phyloP scores from a whole-genome alignment of 2,797 vertebrate species.

The Sparus aurata region DNA sequence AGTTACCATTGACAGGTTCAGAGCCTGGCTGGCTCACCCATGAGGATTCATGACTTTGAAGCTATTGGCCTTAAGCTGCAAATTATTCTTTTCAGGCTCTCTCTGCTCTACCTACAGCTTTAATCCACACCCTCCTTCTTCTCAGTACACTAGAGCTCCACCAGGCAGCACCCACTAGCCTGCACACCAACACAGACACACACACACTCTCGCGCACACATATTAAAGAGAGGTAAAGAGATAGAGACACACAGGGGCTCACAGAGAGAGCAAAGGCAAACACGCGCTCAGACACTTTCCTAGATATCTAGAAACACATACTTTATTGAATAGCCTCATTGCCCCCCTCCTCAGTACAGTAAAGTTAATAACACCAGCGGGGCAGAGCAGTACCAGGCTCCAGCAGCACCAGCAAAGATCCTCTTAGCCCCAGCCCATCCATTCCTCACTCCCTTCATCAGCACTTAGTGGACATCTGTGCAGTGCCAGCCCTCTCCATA shows the following conservation, averaged over 20 bases:
- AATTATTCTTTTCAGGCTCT: conserved; percentile 94
- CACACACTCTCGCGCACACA: not conserved
- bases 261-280: conserved; percentile 48
- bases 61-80: conserved; percentile 97
- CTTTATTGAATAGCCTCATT: conserved; percentile 58
- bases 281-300: conserved; percentile 50
- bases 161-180: conserved; percentile 63
- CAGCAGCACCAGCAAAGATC: conserved; percentile 72
- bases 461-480: conserved; percentile 88
- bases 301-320: conserved; percentile 65
- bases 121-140: conserved; percentile 73
- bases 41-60: conserved; percentile 97
- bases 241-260: conserved; percentile 14
- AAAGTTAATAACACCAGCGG: conserved; percentile 74
- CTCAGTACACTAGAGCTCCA: conserved; percentile 57
- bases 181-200: conserved; percentile 4
- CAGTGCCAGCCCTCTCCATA: conserved; percentile 84
- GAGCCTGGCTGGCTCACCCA: conserved; percentile 90
- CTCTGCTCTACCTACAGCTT: conserved; percentile 77
- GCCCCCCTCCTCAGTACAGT: conserved; percentile 56
- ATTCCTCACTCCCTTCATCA: conserved; percentile 83
- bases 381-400: conserved; percentile 73
- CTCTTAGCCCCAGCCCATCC: conserved; percentile 69
- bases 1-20: conserved; percentile 97
- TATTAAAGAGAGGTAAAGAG: conserved; percentile 20